These are phyloP conservation scores for Megaleporinus macrocephalus DNA, from an alignment of 2,113 vertebrate genomes.

Conservation along the genomic window DNA sequence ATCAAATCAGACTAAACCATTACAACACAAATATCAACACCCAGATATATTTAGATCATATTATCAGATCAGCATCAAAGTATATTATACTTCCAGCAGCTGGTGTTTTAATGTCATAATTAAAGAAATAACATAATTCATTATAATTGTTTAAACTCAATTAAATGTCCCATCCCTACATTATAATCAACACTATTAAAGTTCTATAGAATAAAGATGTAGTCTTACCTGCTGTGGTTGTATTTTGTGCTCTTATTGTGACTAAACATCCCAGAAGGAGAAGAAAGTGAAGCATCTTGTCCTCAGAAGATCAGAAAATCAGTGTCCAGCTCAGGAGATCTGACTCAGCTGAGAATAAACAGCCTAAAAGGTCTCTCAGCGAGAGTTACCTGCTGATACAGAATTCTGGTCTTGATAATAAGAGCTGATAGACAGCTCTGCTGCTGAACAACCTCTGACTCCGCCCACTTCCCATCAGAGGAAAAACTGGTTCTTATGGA, in stretches of 20 bases:
- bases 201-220: background rate
- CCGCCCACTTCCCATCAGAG: background rate
- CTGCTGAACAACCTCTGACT: background rate
- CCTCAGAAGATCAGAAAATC: slow-evolving; percentile 2
- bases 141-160: background rate
- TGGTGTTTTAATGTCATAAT: no score
- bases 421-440: background rate
- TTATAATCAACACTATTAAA: background rate
- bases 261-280: slow-evolving; percentile 54
- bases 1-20: no score
- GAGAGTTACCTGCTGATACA: background rate
- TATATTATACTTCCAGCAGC: no score
- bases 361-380: background rate
- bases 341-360: background rate
- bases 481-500: slow-evolving; percentile 5
- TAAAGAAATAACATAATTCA: no score
- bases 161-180: background rate
- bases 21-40: no score
- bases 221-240: slow-evolving; percentile 44
- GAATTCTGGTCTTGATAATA: background rate
- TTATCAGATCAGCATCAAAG: no score
- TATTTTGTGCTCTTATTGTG: slow-evolving; percentile 27
- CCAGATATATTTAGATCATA: no score
- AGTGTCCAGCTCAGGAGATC: background rate
- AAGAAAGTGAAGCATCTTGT: slow-evolving; percentile 46